Evolutionary conservation across 2,113 vertebrate species (phyloP).

Genomic region (Nematolebias whitei): DNA sequence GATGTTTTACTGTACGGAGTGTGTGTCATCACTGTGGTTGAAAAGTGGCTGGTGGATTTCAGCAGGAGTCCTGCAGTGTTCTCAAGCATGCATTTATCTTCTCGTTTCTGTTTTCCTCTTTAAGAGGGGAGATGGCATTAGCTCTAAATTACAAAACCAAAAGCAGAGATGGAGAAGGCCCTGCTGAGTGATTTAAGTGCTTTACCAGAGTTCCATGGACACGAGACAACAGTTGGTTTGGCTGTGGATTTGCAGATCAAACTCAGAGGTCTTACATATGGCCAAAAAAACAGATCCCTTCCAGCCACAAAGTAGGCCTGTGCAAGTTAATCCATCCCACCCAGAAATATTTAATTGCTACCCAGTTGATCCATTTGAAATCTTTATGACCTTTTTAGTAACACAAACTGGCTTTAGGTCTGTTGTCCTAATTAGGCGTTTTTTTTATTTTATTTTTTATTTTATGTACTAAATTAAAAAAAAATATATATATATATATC

Average conservation of each 20-base stretch:
- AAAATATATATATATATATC: too few relatives aligned
- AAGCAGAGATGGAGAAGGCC: slow-evolving; percentile 47
- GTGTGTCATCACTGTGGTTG: slow-evolving; percentile 47
- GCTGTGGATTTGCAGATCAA: slow-evolving; percentile 51
- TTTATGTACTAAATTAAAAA: background rate
- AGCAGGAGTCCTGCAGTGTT: slow-evolving; percentile 29
- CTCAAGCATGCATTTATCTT: slow-evolving; percentile 50
- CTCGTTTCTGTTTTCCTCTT: slow-evolving; percentile 66
- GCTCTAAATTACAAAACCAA: slow-evolving; percentile 66
- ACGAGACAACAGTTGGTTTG: slow-evolving; percentile 57
- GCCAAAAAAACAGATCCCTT: slow-evolving; percentile 40
- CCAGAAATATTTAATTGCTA: slow-evolving; percentile 44
- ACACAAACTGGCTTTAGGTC: slow-evolving; percentile 23
- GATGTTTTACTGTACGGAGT: slow-evolving; percentile 38
- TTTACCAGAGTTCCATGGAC: slow-evolving; percentile 62
- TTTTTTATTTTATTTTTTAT: too few relatives aligned
- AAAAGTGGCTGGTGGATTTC: slow-evolving; percentile 42
- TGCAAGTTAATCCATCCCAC: slow-evolving; percentile 48
- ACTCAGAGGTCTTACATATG: slow-evolving; percentile 35
- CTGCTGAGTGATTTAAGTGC: slow-evolving; percentile 63
- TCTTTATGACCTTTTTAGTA: slow-evolving; percentile 48
- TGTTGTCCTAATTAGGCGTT: background rate
- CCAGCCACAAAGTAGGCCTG: slow-evolving; percentile 56
- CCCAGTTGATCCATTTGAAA: slow-evolving; percentile 53
- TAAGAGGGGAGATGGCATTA: slow-evolving; percentile 37